Percentiles rank a stretch among this genome's conserved stretches.
Evolutionary conservation across 2,888 invertebrate genomes (phyloP).

Genomic region (Lycophotia porphyrea): DNA sequence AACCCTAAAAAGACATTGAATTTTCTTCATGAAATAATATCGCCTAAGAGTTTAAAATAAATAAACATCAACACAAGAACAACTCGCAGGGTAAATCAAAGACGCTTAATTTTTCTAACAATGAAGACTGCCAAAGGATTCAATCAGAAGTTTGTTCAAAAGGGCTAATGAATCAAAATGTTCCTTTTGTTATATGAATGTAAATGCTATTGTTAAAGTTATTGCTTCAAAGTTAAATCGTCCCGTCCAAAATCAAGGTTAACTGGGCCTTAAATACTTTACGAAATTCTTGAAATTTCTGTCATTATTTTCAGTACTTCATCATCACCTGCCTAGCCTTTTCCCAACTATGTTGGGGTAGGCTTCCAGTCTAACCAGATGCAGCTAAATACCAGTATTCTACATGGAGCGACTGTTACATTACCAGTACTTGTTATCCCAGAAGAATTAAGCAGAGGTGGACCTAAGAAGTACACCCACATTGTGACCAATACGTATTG

Average conservation of each 20-base stretch:
- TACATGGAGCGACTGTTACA: too few species aligned
- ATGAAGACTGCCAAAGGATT: conserved; percentile 9
- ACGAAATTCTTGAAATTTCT: not conserved
- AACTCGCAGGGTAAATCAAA: not conserved
- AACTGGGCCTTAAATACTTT: not conserved
- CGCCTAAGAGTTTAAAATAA: not conserved
- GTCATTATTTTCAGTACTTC: not conserved
- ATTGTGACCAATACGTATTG: too few species aligned
- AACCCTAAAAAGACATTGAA: not conserved
- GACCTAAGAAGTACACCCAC: too few species aligned
- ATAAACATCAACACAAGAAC: not conserved
- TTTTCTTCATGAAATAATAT: not conserved
- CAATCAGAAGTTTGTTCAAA: conserved; percentile 28
- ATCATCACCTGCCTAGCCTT: too few species aligned
- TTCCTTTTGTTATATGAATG: conserved; percentile 2
- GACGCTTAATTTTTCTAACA: conserved; percentile 4
- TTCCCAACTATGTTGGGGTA: too few species aligned
- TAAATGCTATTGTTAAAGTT: conserved; percentile 37
- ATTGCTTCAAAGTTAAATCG: conserved; percentile 30
- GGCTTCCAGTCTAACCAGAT: too few species aligned
- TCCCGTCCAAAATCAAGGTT: conserved; percentile 1
- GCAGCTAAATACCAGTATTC: too few species aligned
- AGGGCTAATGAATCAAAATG: conserved; percentile 18
- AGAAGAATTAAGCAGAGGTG: too few species aligned
- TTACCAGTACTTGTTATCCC: too few species aligned